Evolutionary conservation across 2,113 vertebrate genomes (phyloP).

Genomic region (Ceyx margarethae): DNA sequence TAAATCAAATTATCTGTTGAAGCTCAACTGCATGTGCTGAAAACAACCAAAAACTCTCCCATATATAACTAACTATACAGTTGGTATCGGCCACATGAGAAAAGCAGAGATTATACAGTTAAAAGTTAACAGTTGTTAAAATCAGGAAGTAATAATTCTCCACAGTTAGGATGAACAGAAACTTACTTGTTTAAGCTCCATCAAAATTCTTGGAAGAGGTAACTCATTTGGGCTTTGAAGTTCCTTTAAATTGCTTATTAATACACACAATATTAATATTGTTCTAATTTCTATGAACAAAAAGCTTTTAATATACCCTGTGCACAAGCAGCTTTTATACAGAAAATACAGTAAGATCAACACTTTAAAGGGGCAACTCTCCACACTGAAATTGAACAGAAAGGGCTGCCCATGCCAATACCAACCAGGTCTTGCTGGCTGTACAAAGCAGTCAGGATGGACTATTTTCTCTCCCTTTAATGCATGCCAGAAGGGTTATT

Average conservation of each 20-base stretch:
- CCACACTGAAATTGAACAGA: background rate
- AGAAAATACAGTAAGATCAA: background rate
- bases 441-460: background rate
- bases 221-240: background rate
- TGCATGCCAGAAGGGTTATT: background rate
- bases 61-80: background rate
- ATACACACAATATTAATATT: background rate
- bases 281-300: background rate
- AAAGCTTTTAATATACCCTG: background rate
- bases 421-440: background rate
- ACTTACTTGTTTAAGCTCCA: background rate
- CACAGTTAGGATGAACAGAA: background rate
- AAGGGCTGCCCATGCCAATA: background rate
- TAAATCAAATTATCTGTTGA: background rate
- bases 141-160: background rate
- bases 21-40: background rate
- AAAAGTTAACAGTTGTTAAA: background rate
- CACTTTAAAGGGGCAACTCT: background rate
- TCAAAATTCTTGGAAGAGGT: background rate
- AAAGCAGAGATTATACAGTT: background rate
- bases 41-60: fast-evolving
- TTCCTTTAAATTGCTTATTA: background rate
- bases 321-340: background rate
- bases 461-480: background rate
- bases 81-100: background rate